Percentiles rank a stretch among this genome's conserved stretches.
phyloP scores from a whole-genome alignment of 2,113 vertebrate species.

The Lipotes vexillifer region DNA sequence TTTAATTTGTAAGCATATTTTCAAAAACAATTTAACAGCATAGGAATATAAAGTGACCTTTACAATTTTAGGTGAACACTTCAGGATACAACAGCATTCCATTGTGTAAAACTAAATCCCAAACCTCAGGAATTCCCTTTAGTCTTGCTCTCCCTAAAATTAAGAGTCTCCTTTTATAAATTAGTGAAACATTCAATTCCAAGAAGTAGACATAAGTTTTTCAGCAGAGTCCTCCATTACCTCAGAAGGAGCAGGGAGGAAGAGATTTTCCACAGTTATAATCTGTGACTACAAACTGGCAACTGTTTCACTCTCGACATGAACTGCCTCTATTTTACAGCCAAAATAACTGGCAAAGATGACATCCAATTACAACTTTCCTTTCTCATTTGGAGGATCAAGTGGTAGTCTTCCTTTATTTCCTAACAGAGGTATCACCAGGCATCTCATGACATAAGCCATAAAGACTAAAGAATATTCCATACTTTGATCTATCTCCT shows the following conservation, averaged over 20 bases:
- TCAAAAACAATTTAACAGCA: neutral
- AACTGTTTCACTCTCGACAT: neutral
- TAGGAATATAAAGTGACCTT: neutral
- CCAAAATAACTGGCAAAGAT: neutral
- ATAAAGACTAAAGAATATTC: neutral
- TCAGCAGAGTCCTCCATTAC: neutral
- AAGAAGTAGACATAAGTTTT: neutral
- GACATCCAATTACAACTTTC: neutral
- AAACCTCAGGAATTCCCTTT: neutral
- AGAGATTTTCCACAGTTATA: neutral
- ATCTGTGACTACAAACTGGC: neutral
- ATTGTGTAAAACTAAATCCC: neutral
- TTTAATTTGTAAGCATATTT: neutral
- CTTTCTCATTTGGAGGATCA: neutral
- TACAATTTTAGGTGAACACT: neutral
- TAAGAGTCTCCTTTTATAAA: neutral
- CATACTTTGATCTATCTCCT: neutral
- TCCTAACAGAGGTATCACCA: neutral
- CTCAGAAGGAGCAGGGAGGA: neutral
- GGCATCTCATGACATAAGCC: neutral
- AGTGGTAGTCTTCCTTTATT: neutral
- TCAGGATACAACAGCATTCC: neutral
- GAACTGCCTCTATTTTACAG: neutral
- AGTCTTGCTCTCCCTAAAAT: fast-evolving
- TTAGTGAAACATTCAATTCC: neutral